These are phyloP conservation scores for Pristionchus entomophagus DNA, from an alignment of 2,888 invertebrate species.

Conservation along the genomic window DNA sequence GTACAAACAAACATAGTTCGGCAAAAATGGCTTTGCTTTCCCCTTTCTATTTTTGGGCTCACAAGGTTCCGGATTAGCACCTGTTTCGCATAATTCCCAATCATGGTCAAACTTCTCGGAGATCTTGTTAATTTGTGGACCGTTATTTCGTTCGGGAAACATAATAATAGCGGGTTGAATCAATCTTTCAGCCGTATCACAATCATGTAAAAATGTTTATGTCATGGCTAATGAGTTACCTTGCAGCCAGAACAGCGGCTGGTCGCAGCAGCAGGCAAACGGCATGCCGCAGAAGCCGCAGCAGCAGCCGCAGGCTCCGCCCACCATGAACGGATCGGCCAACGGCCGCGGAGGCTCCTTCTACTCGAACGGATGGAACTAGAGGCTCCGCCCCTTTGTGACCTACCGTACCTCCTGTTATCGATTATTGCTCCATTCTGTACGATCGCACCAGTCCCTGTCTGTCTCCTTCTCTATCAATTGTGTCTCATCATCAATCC, in stretches of 20 bases:
- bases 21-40: too few species aligned
- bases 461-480: not conserved
- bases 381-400: not conserved
- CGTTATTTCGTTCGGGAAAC: not conserved
- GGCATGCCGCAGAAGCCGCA: not conserved
- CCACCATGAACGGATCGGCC: slow-evolving; percentile 41
- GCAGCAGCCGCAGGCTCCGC: slow-evolving; percentile 43
- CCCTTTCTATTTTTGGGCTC: too few species aligned
- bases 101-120: too few species aligned
- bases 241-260: not conserved
- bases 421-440: not conserved
- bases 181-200: too few species aligned
- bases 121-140: too few species aligned
- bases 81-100: too few species aligned
- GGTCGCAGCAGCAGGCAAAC: not conserved
- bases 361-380: slow-evolving; percentile 40
- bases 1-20: too few species aligned
- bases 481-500: not conserved
- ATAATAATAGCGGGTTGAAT: too few species aligned
- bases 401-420: not conserved
- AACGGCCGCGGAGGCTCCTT: slow-evolving; percentile 47
- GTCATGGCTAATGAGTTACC: too few species aligned
- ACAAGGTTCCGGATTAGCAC: too few species aligned
- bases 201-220: too few species aligned
- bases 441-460: not conserved